Conservation (phyloP, 2,888 invertebrate species). For the Galeruca laticollis region DNA sequence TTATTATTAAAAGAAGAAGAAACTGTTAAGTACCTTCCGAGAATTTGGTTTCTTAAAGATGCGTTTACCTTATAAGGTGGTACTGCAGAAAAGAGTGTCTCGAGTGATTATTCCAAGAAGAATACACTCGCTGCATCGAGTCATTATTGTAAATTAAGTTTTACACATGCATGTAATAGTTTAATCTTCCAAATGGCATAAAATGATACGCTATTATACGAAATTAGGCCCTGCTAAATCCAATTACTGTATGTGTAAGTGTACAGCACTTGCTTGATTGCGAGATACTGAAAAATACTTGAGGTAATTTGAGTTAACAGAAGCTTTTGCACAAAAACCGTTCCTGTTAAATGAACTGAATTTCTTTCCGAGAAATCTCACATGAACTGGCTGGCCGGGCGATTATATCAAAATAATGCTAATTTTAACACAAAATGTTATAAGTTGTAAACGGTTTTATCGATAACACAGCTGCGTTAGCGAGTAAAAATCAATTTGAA, state of each 20-base stretch:
- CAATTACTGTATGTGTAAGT: constrained; percentile 32
- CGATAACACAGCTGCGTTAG: not conserved
- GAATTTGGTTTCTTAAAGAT: constrained; percentile 25
- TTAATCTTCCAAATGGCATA: constrained; percentile 42
- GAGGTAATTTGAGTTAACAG: constrained; percentile 12
- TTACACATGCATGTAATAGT: constrained; percentile 40
- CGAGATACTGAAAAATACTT: constrained; percentile 10
- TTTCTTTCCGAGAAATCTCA: constrained; percentile 1
- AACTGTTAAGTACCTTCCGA: constrained; percentile 14
- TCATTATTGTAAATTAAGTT: constrained; percentile 40
- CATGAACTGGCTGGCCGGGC: not conserved
- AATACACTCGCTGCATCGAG: constrained; percentile 28
- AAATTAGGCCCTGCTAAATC: constrained; percentile 42
- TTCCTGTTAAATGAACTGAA: not conserved
- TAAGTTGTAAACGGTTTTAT: not conserved
- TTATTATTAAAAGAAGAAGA: not conserved
- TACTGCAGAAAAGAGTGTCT: constrained; percentile 27
- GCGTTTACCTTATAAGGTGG: constrained; percentile 21
- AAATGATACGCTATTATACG: constrained; percentile 43
- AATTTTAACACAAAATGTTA: not conserved
- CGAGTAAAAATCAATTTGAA: not conserved
- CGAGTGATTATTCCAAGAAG: constrained; percentile 41
- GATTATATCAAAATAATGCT: constrained; percentile 1
- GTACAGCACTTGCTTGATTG: constrained; percentile 12
- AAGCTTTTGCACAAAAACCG: constrained; percentile 15